A percentile compares a stretch with the other conserved stretches of the same genome.
Conservation (phyloP, 2,797 vertebrate species). For the Tauraco hartlaubi region DNA sequence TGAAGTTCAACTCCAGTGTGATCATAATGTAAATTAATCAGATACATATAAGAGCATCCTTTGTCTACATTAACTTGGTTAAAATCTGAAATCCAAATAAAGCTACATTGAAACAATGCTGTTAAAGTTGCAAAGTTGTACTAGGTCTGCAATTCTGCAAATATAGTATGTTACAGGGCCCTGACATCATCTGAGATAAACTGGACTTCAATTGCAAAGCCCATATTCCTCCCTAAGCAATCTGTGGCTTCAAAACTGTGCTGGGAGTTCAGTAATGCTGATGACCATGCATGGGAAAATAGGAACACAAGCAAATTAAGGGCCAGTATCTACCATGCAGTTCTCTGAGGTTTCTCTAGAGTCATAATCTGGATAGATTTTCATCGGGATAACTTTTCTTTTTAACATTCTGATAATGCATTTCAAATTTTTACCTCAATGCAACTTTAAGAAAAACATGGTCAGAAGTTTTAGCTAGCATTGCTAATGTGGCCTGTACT, state of each 20-base stretch:
- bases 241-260: neutral
- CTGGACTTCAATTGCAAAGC: neutral
- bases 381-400: neutral
- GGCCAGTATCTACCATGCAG: neutral
- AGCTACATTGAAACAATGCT: neutral
- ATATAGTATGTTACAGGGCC: neutral
- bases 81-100: neutral
- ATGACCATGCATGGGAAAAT: neutral
- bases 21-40: neutral
- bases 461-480: neutral
- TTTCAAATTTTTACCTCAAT: neutral
- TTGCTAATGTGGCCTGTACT: neutral
- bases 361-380: neutral
- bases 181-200: conserved; percentile 1
- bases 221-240: neutral
- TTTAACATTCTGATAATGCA: neutral
- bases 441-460: neutral
- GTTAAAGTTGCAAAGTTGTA: neutral
- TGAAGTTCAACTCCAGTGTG: neutral
- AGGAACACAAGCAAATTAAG: neutral
- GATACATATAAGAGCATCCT: neutral
- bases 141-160: neutral
- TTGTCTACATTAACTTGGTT: neutral
- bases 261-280: neutral
- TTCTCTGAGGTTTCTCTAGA: neutral